These are phyloP conservation scores for Oostethus manadensis DNA, from an alignment of 2,113 vertebrate species.

Conservation along the genomic window DNA sequence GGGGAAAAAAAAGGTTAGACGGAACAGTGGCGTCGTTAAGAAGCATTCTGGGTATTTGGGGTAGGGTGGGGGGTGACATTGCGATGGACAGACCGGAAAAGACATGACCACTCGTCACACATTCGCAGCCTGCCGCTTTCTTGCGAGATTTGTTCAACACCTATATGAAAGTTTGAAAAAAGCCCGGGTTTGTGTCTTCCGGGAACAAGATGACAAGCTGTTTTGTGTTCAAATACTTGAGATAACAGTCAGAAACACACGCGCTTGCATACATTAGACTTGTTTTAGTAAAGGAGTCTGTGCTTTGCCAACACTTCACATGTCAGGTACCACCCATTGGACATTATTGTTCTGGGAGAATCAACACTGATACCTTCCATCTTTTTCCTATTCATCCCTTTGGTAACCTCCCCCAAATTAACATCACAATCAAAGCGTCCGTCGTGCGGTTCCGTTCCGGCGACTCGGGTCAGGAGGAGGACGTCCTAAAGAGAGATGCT, in stretches of 20 bases:
- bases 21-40: constrained; percentile 22
- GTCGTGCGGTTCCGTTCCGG: not conserved
- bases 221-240: constrained; percentile 3
- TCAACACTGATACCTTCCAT: constrained; percentile 61
- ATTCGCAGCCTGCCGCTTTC: no score
- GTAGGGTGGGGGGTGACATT: no score
- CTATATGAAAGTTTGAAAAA: constrained; percentile 30
- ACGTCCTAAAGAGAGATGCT: not conserved
- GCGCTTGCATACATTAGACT: constrained; percentile 9
- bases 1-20: constrained; percentile 25
- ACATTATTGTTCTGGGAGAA: constrained; percentile 63
- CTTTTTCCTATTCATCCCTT: no score
- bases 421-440: constrained; percentile 1
- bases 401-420: constrained; percentile 3
- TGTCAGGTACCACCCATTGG: constrained; percentile 9
- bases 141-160: constrained; percentile 56
- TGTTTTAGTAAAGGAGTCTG: constrained; percentile 49
- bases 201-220: constrained; percentile 7
- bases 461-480: not conserved
- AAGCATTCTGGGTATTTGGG: no score
- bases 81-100: no score
- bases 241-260: not conserved
- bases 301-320: constrained; percentile 49
- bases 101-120: no score
- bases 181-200: constrained; percentile 32